Evolutionary conservation across 2,113 vertebrate genomes (phyloP).

Genomic region (Rhinogobius similis): DNA sequence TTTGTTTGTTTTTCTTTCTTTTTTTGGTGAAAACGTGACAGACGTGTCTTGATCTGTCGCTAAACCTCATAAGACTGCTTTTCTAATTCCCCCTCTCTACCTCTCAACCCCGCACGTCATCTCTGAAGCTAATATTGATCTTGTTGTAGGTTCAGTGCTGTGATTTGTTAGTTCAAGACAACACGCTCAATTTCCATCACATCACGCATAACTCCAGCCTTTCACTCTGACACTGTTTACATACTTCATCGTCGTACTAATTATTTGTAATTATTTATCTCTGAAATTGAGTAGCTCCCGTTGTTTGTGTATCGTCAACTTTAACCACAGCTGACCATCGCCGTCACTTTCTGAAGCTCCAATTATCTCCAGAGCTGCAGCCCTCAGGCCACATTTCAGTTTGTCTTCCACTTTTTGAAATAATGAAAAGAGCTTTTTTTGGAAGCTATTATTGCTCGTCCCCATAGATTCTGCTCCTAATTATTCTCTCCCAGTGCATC

Average conservation of each 20-base stretch:
- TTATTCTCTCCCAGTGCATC: conserved; percentile 34
- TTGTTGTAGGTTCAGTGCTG: background rate
- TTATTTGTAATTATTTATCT: conserved; percentile 62
- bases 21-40: background rate
- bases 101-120: background rate
- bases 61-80: too few species aligned
- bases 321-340: conserved; percentile 36
- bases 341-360: conserved; percentile 51
- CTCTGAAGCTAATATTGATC: background rate
- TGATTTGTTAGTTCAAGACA: conserved; percentile 17
- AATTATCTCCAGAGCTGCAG: conserved; percentile 59
- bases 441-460: conserved; percentile 18
- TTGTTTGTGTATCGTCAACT: conserved; percentile 54
- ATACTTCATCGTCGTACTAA: conserved; percentile 4
- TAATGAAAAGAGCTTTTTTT: conserved; percentile 32
- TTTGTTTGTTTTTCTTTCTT: too few species aligned
- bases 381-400: conserved; percentile 14
- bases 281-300: conserved; percentile 53
- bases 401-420: conserved; percentile 26
- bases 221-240: conserved; percentile 19
- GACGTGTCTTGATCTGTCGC: too few species aligned
- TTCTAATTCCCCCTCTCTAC: background rate
- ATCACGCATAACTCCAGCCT: conserved; percentile 31
- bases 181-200: background rate
- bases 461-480: conserved; percentile 31